Conservation (phyloP, 2,113 vertebrate genomes). For the Ascaphus truei region DNA sequence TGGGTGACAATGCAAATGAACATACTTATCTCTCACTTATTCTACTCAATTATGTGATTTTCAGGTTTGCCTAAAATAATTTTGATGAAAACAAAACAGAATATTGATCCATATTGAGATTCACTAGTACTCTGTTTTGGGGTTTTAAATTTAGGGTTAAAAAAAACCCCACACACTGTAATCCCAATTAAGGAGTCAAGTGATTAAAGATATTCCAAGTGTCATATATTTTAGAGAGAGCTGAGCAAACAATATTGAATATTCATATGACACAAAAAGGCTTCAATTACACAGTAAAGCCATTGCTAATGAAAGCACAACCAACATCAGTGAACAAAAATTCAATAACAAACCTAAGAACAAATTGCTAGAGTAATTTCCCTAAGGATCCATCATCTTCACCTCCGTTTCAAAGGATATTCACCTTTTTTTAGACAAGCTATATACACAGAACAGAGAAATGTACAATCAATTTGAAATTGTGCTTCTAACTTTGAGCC, state of each 20-base stretch:
- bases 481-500: not conserved
- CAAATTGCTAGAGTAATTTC: slow-evolving; percentile 33
- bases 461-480: slow-evolving; percentile 11
- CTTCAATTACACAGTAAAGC: slow-evolving; percentile 1
- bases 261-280: slow-evolving; percentile 19
- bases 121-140: no score
- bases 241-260: slow-evolving; percentile 15
- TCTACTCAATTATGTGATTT: no score
- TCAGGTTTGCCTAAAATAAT: no score
- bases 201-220: not conserved
- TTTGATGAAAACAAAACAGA: no score
- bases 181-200: not conserved
- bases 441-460: not conserved
- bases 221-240: not conserved
- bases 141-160: no score
- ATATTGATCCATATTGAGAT: no score
- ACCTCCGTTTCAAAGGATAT: slow-evolving; percentile 9
- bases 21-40: no score
- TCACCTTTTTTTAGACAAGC: not conserved
- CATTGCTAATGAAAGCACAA: slow-evolving; percentile 19
- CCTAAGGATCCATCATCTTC: slow-evolving; percentile 27
- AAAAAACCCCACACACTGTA: no score
- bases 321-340: slow-evolving; percentile 18
- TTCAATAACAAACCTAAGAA: slow-evolving; percentile 23
- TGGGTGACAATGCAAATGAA: no score